Percentiles rank a stretch among this genome's conserved stretches.
These are phyloP conservation scores for Benitochromis conjunctus DNA, from an alignment of 2,113 vertebrate genomes.

Conservation along the genomic window DNA sequence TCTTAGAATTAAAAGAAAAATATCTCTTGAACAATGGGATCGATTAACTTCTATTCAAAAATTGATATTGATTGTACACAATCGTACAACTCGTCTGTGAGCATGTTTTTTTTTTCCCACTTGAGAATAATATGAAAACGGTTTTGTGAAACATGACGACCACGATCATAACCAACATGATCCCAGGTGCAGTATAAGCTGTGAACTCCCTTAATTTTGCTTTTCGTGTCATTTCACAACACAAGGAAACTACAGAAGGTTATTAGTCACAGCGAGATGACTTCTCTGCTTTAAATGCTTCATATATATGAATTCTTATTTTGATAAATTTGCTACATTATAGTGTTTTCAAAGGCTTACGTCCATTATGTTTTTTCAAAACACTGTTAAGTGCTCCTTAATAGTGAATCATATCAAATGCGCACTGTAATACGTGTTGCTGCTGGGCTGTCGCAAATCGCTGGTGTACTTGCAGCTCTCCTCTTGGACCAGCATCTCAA, in stretches of 20 bases:
- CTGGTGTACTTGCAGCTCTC: slow-evolving; percentile 38
- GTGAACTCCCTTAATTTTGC: slow-evolving; percentile 29
- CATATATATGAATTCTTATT: slow-evolving; percentile 61
- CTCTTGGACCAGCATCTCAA: slow-evolving; percentile 37
- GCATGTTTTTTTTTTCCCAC: slow-evolving; percentile 75
- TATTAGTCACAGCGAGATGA: slow-evolving; percentile 43
- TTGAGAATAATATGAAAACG: slow-evolving; percentile 58
- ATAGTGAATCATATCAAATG: slow-evolving; percentile 67
- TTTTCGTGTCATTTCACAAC: slow-evolving; percentile 47
- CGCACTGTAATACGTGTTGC: slow-evolving; percentile 43
- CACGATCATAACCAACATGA: slow-evolving; percentile 24
- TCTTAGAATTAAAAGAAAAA: slow-evolving; percentile 26
- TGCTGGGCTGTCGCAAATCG: slow-evolving; percentile 25
- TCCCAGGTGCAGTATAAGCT: slow-evolving; percentile 40
- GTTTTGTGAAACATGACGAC: slow-evolving; percentile 61
- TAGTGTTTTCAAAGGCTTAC: slow-evolving; percentile 66
- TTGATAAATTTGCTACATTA: slow-evolving; percentile 70
- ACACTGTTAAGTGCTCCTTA: slow-evolving; percentile 75
- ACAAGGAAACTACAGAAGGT: slow-evolving; percentile 5
- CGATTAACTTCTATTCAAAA: slow-evolving; percentile 49
- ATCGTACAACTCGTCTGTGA: slow-evolving; percentile 72
- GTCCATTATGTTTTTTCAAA: slow-evolving; percentile 53
- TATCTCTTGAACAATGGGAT: slow-evolving; percentile 21
- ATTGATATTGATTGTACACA: slow-evolving; percentile 68
- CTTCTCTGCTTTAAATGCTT: slow-evolving; percentile 66